These are phyloP conservation scores for Frankliniella intonsa DNA, from an alignment of 2,888 invertebrate genomes.

Conservation along the genomic window DNA sequence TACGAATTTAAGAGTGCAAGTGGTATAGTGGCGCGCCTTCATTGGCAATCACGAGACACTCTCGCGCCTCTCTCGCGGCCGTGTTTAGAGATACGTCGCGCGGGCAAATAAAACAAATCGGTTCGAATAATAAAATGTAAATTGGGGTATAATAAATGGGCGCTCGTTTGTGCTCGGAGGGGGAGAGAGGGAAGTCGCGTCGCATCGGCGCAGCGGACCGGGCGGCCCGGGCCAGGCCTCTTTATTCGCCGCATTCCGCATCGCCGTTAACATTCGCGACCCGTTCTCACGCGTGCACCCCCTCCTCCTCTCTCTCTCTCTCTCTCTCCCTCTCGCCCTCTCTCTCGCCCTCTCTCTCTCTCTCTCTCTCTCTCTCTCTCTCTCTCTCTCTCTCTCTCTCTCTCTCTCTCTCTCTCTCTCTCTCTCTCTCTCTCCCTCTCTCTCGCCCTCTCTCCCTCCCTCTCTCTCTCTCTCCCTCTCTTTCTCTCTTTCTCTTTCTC, in stretches of 20 bases:
- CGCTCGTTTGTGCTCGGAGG: neutral
- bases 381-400: neutral
- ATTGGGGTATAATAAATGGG: too few species aligned
- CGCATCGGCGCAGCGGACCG: neutral
- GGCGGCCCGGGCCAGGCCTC: neutral
- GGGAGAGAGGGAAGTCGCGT: neutral
- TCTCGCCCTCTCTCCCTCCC: neutral
- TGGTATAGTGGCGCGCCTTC: too few species aligned
- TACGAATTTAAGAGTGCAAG: too few species aligned
- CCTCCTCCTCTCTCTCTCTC: neutral
- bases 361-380: too few species aligned
- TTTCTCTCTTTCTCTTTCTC: neutral
- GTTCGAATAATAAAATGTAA: too few species aligned
- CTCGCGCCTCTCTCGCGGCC: too few species aligned
- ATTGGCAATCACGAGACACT: too few species aligned
- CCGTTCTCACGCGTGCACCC: neutral
- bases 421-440: neutral
- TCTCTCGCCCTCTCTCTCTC: neutral
- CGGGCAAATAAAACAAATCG: too few species aligned
- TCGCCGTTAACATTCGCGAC: constrained; percentile 3
- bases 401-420: neutral
- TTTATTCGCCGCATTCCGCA: constrained; percentile 10
- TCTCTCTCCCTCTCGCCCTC: neutral
- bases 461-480: neutral
- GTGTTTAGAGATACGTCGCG: too few species aligned